phyloP scores from a whole-genome alignment of 2,888 invertebrate genomes.

The Mantis religiosa region DNA sequence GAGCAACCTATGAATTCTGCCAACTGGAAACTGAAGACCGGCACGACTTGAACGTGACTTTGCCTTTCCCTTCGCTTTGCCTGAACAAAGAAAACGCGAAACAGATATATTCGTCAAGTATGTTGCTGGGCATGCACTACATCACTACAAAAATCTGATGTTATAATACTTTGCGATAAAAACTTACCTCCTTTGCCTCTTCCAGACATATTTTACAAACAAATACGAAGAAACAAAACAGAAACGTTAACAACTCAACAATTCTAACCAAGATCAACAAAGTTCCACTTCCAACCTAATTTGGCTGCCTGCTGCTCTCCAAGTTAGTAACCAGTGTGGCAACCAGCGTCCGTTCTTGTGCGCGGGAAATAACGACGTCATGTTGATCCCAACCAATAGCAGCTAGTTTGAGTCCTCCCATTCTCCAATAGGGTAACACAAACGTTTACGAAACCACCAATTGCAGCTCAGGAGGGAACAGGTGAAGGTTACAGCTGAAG shows the following conservation, averaged over 20 bases:
- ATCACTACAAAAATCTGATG: not conserved
- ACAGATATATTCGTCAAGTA: not conserved
- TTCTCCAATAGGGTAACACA: not conserved
- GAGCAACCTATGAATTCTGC: slow-evolving; percentile 54
- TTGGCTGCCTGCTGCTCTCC: too few species aligned
- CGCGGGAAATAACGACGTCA: not conserved
- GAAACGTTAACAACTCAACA: not conserved
- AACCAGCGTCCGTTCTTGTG: not conserved
- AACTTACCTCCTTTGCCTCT: slow-evolving; percentile 8
- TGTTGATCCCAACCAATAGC: not conserved
- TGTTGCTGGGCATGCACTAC: not conserved
- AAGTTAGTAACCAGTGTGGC: too few species aligned
- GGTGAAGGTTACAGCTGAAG: not conserved
- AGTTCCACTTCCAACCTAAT: not conserved
- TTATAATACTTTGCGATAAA: not conserved
- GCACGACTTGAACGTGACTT: slow-evolving; percentile 49
- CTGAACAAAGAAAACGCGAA: not conserved
- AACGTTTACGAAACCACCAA: not conserved
- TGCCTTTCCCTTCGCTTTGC: slow-evolving; percentile 30
- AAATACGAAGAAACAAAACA: not conserved
- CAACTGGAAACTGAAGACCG: slow-evolving; percentile 54
- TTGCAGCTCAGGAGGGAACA: not conserved
- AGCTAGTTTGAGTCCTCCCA: too few species aligned
- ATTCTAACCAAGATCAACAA: not conserved
- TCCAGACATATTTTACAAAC: not conserved